phyloP scores from a whole-genome alignment of 2,797 vertebrate species.

The Eutrigla gurnardus region DNA sequence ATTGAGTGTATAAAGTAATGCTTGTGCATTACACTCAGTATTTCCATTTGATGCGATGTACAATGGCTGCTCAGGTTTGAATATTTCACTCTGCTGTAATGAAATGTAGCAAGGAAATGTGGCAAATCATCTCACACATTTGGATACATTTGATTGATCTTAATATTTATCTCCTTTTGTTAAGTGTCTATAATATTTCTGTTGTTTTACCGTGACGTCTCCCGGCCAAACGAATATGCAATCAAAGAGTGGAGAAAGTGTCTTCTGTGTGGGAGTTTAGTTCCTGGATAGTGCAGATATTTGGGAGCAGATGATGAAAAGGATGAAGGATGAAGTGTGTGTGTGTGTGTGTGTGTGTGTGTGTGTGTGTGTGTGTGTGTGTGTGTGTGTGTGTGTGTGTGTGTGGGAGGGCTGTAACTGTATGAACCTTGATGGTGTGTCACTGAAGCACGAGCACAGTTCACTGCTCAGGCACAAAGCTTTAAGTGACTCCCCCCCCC shows the following conservation, averaged over 20 bases:
- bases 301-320: conserved; percentile 25
- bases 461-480: conserved; percentile 84
- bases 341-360: conserved; percentile 17
- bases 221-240: too few species aligned
- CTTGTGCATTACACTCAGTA: not conserved
- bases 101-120: not conserved
- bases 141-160: not conserved
- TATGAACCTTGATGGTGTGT: conserved; percentile 75
- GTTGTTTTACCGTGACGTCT: not conserved
- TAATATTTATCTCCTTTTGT: not conserved
- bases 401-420: conserved; percentile 50
- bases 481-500: conserved; percentile 73
- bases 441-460: conserved; percentile 79
- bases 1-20: not conserved
- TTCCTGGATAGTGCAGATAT: conserved; percentile 60
- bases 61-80: not conserved
- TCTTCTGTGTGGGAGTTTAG: conserved; percentile 8
- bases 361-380: conserved; percentile 11
- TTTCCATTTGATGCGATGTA: not conserved
- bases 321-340: conserved; percentile 16
- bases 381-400: conserved; percentile 14
- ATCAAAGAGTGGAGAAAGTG: too few species aligned
- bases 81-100: not conserved
- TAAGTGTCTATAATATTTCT: not conserved
- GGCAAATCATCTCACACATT: not conserved